Base-by-base conservation (phyloP, 2,797 vertebrate species). In the Sternotherus odoratus region DNA sequence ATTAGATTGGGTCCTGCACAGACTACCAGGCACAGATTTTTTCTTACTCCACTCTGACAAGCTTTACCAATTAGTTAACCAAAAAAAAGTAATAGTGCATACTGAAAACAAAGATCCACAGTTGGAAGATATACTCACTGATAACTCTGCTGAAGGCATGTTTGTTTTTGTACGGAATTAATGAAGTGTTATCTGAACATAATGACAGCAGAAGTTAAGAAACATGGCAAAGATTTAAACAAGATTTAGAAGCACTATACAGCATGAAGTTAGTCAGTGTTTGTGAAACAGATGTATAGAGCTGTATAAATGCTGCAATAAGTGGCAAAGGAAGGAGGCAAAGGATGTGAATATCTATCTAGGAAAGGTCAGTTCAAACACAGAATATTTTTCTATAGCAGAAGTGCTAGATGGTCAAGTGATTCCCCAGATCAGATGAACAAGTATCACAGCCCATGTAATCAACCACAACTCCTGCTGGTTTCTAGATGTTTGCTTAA, bases 81-180 rank as follows among this genome's bases (percentile, higher is more conserved):
- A 11, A 49, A 48, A 51, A 51, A 54, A 79, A 33, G 28, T 2
- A 85, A 23, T 13, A 51, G 6, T 57, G 5, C 10, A 9, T 48
- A 50, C 83, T 86, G 33, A 60, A 93, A 80, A 82, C 30, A 89
- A 75, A 80, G 53, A 54, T 6, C 12, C 51, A 39, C 6, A 39
- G 8, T 77, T 33, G 93, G 78, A 80, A 89, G 46, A 74, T 83
- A 2, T 75, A 63, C 33, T 86, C 83, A 85, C 6, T 69, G 85
- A 87, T 48, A 92, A 82, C 21, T n/a, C n/a, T 92, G 56, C 88
- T 81, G 77, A 94, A 86, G 89, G 49, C 30, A 79, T 53, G 39
- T 23, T 60, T 95, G 19, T 87, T 90, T 79, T 87, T 89, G 50
- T 83, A 46, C 15, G 93, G 56, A 95, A 79, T 89, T 97, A 84